These are phyloP conservation scores for Micrasema minimum DNA, from an alignment of 1,140 invertebrate genomes.

Conservation along the genomic window DNA sequence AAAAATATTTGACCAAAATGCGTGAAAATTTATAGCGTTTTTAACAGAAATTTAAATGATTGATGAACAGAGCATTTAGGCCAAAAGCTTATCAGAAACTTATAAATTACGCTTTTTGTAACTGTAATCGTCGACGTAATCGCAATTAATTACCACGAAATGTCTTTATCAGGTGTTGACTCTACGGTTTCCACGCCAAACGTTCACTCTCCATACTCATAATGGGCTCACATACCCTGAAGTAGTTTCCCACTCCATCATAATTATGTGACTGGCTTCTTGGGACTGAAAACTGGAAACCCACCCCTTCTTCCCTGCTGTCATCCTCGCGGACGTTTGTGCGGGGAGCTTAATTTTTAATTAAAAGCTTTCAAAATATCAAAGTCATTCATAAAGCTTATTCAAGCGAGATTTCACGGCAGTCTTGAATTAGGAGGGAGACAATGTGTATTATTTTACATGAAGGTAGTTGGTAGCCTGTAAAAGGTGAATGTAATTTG, in stretches of 20 bases:
- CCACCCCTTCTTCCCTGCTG: slow-evolving; percentile 33
- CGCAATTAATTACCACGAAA: slow-evolving; percentile 46
- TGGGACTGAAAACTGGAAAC: slow-evolving; percentile 7
- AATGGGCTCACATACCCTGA: slow-evolving; percentile 28
- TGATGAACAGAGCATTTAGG: slow-evolving; percentile 34
- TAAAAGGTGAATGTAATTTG: slow-evolving; percentile 30
- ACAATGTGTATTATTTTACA: slow-evolving; percentile 20
- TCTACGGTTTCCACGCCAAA: slow-evolving; percentile 26
- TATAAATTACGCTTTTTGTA: slow-evolving; percentile 37
- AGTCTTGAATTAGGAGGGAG: slow-evolving; percentile 11
- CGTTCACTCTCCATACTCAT: slow-evolving; percentile 23
- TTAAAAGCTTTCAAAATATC: slow-evolving; percentile 54
- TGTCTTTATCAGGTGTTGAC: slow-evolving; percentile 53
- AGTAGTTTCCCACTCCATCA: slow-evolving; percentile 40
- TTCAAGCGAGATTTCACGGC: slow-evolving; percentile 45
- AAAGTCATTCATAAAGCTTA: slow-evolving; percentile 53
- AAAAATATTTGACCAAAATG: too few relatives aligned
- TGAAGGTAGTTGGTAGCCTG: slow-evolving; percentile 3
- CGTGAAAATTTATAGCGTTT: too few relatives aligned
- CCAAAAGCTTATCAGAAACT: slow-evolving; percentile 26
- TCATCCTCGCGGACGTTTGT: slow-evolving; percentile 48
- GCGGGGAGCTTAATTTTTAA: slow-evolving; percentile 54
- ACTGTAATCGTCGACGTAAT: slow-evolving; percentile 39
- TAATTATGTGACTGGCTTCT: slow-evolving; percentile 46
- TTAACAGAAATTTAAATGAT: slow-evolving; percentile 4